Conservation (phyloP, 2,797 vertebrate genomes). For the Cercopithecus hamlyni region DNA sequence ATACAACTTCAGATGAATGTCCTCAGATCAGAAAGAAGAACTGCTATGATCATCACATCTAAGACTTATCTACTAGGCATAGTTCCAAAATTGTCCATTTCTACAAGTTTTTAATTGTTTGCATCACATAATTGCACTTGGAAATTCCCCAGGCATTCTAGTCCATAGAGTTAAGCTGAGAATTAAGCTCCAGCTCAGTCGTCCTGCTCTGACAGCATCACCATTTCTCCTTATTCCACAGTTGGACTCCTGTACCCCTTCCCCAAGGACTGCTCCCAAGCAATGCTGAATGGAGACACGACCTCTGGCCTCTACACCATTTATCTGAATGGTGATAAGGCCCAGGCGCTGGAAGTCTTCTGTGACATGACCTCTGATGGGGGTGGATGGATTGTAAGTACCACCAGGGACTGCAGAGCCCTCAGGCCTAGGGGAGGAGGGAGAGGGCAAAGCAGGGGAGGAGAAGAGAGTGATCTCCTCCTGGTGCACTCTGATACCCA, state of each 20-base stretch:
- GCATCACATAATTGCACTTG: background rate
- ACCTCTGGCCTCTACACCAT: constrained; percentile 92
- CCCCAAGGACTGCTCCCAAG: constrained; percentile 96
- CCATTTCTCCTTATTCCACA: constrained; percentile 77
- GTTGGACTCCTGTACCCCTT: constrained; percentile 93
- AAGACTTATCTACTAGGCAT: background rate
- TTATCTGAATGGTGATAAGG: constrained; percentile 92
- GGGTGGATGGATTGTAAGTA: constrained; percentile 97
- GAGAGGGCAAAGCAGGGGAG: rapidly evolving
- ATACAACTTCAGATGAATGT: background rate
- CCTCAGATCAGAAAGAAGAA: background rate
- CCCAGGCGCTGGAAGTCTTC: constrained; percentile 92
- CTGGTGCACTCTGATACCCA: background rate
- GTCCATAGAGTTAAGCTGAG: background rate
- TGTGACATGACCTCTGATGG: constrained; percentile 96
- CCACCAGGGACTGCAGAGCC: background rate
- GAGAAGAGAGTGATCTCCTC: rapidly evolving
- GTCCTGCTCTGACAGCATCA: background rate
- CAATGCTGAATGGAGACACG: constrained; percentile 93
- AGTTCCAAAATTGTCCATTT: too few species aligned
- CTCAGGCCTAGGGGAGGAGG: rapidly evolving
- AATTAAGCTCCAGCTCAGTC: background rate
- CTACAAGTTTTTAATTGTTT: background rate
- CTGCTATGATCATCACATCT: rapidly evolving
- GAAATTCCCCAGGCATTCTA: background rate